These are phyloP conservation scores for Furcifer pardalis DNA, from an alignment of 2,797 vertebrate genomes.

Conservation along the genomic window DNA sequence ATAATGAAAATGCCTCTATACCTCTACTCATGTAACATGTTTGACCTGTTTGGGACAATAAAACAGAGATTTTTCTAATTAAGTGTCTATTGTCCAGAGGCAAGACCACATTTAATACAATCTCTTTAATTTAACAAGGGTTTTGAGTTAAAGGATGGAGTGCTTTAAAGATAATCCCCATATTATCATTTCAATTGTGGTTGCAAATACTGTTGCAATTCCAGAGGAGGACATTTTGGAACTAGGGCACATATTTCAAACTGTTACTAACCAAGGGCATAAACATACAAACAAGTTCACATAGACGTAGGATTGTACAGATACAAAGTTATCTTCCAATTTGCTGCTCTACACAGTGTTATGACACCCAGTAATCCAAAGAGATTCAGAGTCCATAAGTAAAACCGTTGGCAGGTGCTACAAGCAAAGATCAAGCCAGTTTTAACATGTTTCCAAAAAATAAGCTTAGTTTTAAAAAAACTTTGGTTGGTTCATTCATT, in stretches of 20 bases:
- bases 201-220: constrained; percentile 14
- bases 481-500: neutral
- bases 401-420: neutral
- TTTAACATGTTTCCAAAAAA: neutral
- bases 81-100: neutral
- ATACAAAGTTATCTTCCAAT: neutral
- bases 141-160: constrained; percentile 13
- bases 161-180: constrained; percentile 36
- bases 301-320: neutral
- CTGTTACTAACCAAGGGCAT: neutral
- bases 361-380: neutral
- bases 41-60: neutral
- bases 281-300: neutral
- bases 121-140: neutral
- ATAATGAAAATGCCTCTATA: neutral
- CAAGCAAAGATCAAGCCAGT: neutral
- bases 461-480: neutral
- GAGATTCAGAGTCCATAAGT: neutral
- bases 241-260: neutral
- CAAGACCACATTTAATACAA: constrained; percentile 15
- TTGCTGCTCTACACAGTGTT: neutral
- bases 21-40: neutral
- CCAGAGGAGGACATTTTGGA: neutral
- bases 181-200: constrained; percentile 24
- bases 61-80: neutral